Evolutionary conservation across 2,113 vertebrate species (phyloP), one percentile per base, ranked within the genome.

Genomic region (Heterotis niloticus): DNA sequence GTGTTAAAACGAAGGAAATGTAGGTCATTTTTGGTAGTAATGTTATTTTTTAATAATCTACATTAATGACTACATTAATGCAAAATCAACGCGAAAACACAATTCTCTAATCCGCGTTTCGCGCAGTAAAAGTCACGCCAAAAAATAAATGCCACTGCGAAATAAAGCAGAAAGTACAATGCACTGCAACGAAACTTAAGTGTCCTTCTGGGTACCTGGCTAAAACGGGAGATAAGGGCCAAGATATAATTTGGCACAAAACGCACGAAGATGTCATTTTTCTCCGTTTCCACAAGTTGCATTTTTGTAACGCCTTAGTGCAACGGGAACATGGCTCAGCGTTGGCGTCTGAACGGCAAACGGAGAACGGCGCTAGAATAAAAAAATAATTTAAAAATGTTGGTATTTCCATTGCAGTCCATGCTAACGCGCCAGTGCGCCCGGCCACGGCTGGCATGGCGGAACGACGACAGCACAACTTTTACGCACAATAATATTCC

Each of bases 311-410:
- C 64, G 66, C 23, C 51, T n/a, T 76, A 60, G 28, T 78, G 64
- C 20, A 59, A 62, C 64, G 59, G 51, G 24, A n/a, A n/a, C n/a
- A n/a, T n/a, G n/a, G n/a, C n/a, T n/a, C n/a, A n/a, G n/a, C n/a
- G n/a, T n/a, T n/a, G n/a, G n/a, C n/a, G n/a, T n/a, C n/a, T n/a
- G n/a, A n/a, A n/a, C n/a, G n/a, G n/a, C n/a, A n/a, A n/a, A n/a
- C n/a, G n/a, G n/a, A n/a, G n/a, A n/a, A n/a, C n/a, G n/a, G n/a
- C 28, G 59, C 68, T 74, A 76, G 64, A 76, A 79, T 79, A 44
- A 44, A 44, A 44, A 44, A 44, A 44, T n/a, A n/a, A n/a, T n/a
- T n/a, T n/a, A 79, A 26, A 80, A 67, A 60, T 76, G 17, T 57
- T 60, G 29, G 18, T 57, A 54, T 59, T 29, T 59, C 13, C 51